A percentile compares a stretch with the other conserved stretches of the same genome.
These are phyloP conservation scores for Lamellibrachia columna DNA, from an alignment of 2,888 invertebrate species.

Conservation along the genomic window DNA sequence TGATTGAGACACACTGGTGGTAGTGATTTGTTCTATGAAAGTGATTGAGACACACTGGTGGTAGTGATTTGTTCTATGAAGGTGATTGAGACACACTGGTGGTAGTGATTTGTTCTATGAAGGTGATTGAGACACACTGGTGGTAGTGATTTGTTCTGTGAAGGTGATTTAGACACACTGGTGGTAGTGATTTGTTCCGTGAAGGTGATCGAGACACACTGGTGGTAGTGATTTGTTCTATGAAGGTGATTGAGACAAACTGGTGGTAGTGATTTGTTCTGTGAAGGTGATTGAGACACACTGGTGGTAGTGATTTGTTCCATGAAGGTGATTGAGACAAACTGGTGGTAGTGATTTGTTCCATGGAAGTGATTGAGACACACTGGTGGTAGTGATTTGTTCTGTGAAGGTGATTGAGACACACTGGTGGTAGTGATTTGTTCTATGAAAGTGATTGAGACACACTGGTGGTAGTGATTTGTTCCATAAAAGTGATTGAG, in stretches of 20 bases:
- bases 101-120: not conserved
- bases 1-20: not conserved
- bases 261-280: too few species aligned
- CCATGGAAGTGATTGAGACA: too few species aligned
- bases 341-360: too few species aligned
- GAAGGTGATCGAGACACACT: not conserved
- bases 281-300: too few species aligned
- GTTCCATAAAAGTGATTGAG: too few species aligned
- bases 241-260: too few species aligned
- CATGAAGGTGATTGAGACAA: too few species aligned
- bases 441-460: too few species aligned
- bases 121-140: not conserved
- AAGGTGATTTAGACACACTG: not conserved
- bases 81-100: not conserved
- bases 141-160: not conserved
- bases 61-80: not conserved
- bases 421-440: not conserved
- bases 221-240: not conserved
- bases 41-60: not conserved
- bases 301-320: not conserved
- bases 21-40: not conserved
- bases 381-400: not conserved
- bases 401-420: too few species aligned
- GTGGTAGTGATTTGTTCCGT: not conserved
- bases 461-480: not conserved